Evolutionary conservation across 2,113 vertebrate species (phyloP), one percentile per base, ranked within the genome.

Genomic region (Neolamprologus tretocephalus): DNA sequence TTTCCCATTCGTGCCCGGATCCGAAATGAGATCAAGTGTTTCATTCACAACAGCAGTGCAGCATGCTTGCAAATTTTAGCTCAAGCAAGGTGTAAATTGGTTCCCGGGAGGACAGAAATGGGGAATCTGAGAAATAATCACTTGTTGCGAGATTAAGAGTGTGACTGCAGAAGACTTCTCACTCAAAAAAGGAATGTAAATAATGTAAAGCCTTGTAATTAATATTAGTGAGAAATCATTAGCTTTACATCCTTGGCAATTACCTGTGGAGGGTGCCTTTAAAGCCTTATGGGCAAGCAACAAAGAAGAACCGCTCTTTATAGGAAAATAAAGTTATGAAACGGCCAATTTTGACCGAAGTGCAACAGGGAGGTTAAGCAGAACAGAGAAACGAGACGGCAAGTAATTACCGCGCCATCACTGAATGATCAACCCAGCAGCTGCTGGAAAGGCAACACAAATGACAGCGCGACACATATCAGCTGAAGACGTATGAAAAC

Each of bases 401-500:
- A 2, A 57, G 82, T 85, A 87, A 94, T 89, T 91, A 84, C 85
- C 40, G 45, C 3, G 3, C 68, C 47, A 82, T 93, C 91, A 68
- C 8, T 84, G 71, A 84, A 89, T 71, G 85, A 93, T 94, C 80
- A 85, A 83, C 66, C 16, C 80, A 83, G 86, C 89, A 91, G 93
- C 88, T 91, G 92, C 90, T 93, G 79, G 83, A 84, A 85, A 85
- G 51, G 75, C 37, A 80, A 85, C 89, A 83, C 89, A 81, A 87
- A 92, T 90, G 90, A 88, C 80, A 63, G 79, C 26, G 87, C 63
- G 90, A 93, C 89, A 87, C 84, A 26, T 86, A 93, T 91, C 94
- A 68, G 84, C 86, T 23, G 66, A 89, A 92, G 87, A 95, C 73
- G 57, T 89, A 95, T 94, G 92, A 90, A 94, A 93, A 89, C 33